Evolutionary conservation across 92 coral and sea anemone genomes (phyloP).

Genomic region (Paragorgia papillata): DNA sequence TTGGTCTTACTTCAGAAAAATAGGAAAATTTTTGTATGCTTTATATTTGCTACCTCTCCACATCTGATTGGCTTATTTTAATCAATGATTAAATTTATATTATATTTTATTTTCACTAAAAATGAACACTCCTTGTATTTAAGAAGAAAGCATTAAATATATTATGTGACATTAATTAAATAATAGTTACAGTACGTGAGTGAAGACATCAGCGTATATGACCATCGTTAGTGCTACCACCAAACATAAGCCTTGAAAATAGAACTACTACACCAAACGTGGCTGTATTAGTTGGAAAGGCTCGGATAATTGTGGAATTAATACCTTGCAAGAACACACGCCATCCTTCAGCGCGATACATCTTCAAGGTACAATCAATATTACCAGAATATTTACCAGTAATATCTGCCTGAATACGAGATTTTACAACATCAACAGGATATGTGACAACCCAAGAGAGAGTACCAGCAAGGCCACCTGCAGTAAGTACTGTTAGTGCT

Average conservation of each 20-base stretch:
- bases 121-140: no score
- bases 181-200: no score
- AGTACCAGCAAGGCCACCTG: constrained; percentile 91
- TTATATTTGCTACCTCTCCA: no score
- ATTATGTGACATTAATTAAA: no score
- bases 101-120: no score
- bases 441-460: constrained; percentile 83
- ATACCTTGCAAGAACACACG: constrained; percentile 72
- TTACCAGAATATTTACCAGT: constrained; percentile 74
- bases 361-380: constrained; percentile 75
- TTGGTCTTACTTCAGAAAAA: no score
- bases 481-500: constrained; percentile 60
- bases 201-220: no score
- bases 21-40: no score
- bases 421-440: constrained; percentile 86
- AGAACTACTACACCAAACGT: constrained; percentile 55
- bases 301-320: constrained; percentile 78
- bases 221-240: no score
- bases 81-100: no score
- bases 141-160: no score
- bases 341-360: constrained; percentile 75
- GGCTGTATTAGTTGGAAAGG: constrained; percentile 86
- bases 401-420: constrained; percentile 95
- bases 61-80: no score
- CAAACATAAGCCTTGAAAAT: constrained; percentile 24